Evolutionary conservation across 2,113 vertebrate genomes (phyloP), one percentile per base, ranked within the genome.

Genomic region (Tachuris rubrigastra): DNA sequence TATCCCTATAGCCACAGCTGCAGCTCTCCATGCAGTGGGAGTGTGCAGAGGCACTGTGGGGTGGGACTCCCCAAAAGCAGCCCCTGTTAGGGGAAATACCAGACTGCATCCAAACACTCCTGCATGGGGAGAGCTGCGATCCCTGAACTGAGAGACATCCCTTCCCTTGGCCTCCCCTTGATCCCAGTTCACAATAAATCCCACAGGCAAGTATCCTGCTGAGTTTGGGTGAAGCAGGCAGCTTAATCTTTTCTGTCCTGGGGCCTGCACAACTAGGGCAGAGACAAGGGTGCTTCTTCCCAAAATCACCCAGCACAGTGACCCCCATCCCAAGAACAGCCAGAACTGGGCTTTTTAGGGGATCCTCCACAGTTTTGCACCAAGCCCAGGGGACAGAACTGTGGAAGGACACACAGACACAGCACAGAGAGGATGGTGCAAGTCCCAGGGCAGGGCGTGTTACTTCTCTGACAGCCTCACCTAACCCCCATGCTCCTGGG

Each of bases 51-150:
- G 4, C 4, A 28, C 42, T 14, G 8, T 2, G 14, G 39, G 7
- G 28, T 47, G 44, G 14, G 49, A 68, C 2, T 31, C 9, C 30
- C 20, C 0, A 1, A 15, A 1, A 59, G 35, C 8, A 46, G 49
- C 20, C n/a, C 28, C 24, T 2, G 1, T 12, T 30, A 69, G 47
- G 56, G 41, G 3, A 60, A 62, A 33, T 10, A 37, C 2, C 3
- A 74, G 24, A 22, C 53, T 30, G 71, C 53, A 47, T 22, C 27
- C 1, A 2, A 46, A 60, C 4, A 4, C 15, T 39, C 20, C 66
- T 17, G 31, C 10, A 5, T 18, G 35, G 10, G 20, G 33, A 90
- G 17, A 80, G 39, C 72, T 65, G 44, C 27, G 49, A 93, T 42
- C 23, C 15, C 28, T 63, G 62, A 67, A 52, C 44, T 1, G 4